phyloP scores from a whole-genome alignment of 2,888 invertebrate species.

The Spicauda simplicius region DNA sequence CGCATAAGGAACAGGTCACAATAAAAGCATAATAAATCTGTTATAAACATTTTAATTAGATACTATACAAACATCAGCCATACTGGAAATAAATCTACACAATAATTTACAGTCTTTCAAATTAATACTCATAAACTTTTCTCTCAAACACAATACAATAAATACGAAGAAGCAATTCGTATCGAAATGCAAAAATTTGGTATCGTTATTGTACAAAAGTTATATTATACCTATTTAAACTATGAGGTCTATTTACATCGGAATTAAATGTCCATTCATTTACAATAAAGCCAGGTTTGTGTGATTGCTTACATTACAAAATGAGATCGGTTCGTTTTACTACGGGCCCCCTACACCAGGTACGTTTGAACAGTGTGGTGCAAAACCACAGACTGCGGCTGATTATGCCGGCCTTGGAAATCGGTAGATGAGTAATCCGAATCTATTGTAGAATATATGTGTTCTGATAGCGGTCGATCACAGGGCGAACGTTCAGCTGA shows the following conservation, averaged over 20 bases:
- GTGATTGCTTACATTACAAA: conserved; percentile 68
- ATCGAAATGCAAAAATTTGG: conserved; percentile 81
- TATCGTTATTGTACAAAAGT: conserved; percentile 84
- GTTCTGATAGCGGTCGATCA: conserved; percentile 92
- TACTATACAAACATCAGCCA: conserved; percentile 82
- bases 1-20: conserved; percentile 36
- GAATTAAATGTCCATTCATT: conserved; percentile 61
- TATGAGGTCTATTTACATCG: conserved; percentile 71
- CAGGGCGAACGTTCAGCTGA: conserved; percentile 86
- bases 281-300: conserved; percentile 67
- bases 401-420: conserved; percentile 71
- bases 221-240: conserved; percentile 62
- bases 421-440: conserved; percentile 91
- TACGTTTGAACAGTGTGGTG: conserved; percentile 82
- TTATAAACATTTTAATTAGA: conserved; percentile 81
- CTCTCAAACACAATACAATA: conserved; percentile 74
- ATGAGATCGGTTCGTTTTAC: conserved; percentile 64
- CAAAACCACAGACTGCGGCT: conserved; percentile 75
- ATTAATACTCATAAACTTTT: conserved; percentile 79
- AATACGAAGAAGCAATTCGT: conserved; percentile 78
- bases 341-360: conserved; percentile 67
- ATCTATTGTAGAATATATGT: conserved; percentile 95
- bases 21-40: conserved; percentile 52
- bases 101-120: conserved; percentile 84
- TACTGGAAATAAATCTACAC: conserved; percentile 76